Percentiles rank a stretch among this genome's conserved stretches.
These are phyloP conservation scores for Polia nebulosa DNA, from an alignment of 2,888 invertebrate genomes.

Conservation along the genomic window DNA sequence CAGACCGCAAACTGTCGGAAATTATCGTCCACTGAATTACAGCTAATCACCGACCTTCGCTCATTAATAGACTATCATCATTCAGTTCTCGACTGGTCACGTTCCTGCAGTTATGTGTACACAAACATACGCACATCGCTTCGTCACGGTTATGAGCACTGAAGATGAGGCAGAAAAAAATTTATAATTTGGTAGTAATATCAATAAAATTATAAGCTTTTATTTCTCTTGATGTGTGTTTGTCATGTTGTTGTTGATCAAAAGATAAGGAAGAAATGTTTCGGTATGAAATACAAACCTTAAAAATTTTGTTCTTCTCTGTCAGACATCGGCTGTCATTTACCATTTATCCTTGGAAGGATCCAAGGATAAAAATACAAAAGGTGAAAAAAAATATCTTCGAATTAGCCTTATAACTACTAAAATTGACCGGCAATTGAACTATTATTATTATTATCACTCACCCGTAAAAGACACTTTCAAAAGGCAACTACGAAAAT, in stretches of 20 bases:
- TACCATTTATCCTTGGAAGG: too few relatives aligned
- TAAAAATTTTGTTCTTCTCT: background rate
- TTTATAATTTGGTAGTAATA: background rate
- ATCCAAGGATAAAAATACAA: background rate
- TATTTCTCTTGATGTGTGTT: background rate
- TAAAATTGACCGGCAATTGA: too few relatives aligned
- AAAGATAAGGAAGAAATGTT: background rate
- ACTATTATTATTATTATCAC: slow-evolving; percentile 12
- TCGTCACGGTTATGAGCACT: slow-evolving; percentile 30
- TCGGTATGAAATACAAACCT: too few relatives aligned
- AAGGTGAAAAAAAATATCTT: background rate
- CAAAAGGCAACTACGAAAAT: slow-evolving; percentile 25
- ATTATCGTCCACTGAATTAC: slow-evolving; percentile 59
- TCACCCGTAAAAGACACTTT: background rate
- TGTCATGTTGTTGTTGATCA: background rate
- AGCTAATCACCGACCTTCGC: slow-evolving; percentile 63
- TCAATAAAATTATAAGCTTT: background rate
- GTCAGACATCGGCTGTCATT: background rate
- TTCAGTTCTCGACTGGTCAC: slow-evolving; percentile 51
- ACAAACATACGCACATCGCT: slow-evolving; percentile 26
- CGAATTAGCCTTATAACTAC: too few relatives aligned
- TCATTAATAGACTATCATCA: slow-evolving; percentile 64
- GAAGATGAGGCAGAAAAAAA: slow-evolving; percentile 37
- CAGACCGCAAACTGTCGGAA: slow-evolving; percentile 39
- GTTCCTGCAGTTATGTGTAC: slow-evolving; percentile 38